These are phyloP conservation scores for Macrostomum lignano DNA, from an alignment of 1,140 invertebrate species.

Conservation along the genomic window DNA sequence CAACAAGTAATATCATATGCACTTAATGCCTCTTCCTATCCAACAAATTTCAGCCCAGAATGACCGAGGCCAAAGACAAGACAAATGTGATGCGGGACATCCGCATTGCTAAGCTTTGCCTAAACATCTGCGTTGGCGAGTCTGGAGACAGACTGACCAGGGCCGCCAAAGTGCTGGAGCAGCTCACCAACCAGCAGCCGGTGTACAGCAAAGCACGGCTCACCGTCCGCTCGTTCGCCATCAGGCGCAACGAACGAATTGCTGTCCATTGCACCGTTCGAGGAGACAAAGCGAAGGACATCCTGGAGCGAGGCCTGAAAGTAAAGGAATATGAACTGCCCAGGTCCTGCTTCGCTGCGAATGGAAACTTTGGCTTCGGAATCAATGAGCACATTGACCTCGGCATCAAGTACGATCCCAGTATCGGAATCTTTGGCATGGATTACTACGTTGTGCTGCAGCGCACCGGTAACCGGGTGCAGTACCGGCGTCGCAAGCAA, in stretches of 20 bases:
- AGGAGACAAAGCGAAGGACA: slow-evolving; percentile 93
- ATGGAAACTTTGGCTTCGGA: slow-evolving; percentile 97
- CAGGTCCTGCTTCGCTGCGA: slow-evolving; percentile 83
- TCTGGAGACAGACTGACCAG: slow-evolving; percentile 83
- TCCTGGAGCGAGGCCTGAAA: slow-evolving; percentile 84
- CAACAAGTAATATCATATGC: too few relatives aligned
- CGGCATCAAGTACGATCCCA: slow-evolving; percentile 97
- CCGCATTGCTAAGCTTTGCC: slow-evolving; percentile 75
- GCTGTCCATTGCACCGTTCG: slow-evolving; percentile 94
- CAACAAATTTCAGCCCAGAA: too few relatives aligned
- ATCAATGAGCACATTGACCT: slow-evolving; percentile 99
- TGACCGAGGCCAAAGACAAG: too few relatives aligned
- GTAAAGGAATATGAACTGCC: slow-evolving; percentile 92
- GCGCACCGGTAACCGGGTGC: slow-evolving; percentile 52
- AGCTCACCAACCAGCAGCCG: slow-evolving; percentile 87
- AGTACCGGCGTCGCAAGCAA: slow-evolving; percentile 60
- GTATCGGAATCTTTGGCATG: slow-evolving; percentile 89
- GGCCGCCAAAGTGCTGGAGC: slow-evolving; percentile 95
- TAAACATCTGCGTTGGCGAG: slow-evolving; percentile 98
- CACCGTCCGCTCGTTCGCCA: slow-evolving; percentile 93
- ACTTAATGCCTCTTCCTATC: too few relatives aligned
- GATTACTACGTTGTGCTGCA: slow-evolving; percentile 97
- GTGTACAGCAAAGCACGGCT: slow-evolving; percentile 96
- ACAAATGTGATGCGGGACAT: slow-evolving; percentile 97
- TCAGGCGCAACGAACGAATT: slow-evolving; percentile 98